Evolutionary conservation across 1,140 invertebrate species (phyloP).

Genomic region (Gonioctena quinquepunctata): DNA sequence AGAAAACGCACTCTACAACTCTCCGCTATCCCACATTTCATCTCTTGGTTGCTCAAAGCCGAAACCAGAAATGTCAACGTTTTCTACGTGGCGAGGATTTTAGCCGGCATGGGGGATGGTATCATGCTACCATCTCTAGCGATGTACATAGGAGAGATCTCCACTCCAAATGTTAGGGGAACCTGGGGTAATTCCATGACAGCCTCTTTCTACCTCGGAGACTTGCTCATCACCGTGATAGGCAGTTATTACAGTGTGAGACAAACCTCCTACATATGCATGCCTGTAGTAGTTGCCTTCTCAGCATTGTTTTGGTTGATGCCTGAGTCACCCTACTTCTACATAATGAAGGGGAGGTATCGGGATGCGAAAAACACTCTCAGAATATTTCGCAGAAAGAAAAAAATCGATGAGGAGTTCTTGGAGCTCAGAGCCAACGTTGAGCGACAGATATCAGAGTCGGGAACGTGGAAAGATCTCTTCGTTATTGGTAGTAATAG

Average conservation of each 20-base stretch:
- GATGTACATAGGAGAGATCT: conserved; percentile 35
- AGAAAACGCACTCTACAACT: conserved; percentile 31
- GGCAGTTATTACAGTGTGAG: conserved; percentile 46
- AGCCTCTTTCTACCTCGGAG: conserved; percentile 57
- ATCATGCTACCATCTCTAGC: conserved; percentile 29
- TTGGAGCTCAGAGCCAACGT: conserved; percentile 36
- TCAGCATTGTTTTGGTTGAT: conserved; percentile 7
- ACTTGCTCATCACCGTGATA: conserved; percentile 56
- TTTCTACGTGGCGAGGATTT: conserved; percentile 33
- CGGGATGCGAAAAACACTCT: conserved; percentile 37
- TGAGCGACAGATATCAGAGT: conserved; percentile 31
- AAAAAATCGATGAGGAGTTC: conserved; percentile 44
- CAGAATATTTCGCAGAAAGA: conserved; percentile 30
- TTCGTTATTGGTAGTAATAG: conserved; percentile 40
- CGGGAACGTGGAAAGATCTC: conserved; percentile 31
- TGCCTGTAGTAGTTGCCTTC: conserved; percentile 12
- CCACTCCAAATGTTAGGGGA: conserved; percentile 34
- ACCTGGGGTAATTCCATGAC: conserved; percentile 55
- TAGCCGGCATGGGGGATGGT: conserved; percentile 29
- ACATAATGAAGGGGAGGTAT: conserved; percentile 31
- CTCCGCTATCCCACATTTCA: conserved; percentile 24
- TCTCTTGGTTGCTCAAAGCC: conserved; percentile 24
- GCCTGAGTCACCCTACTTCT: conserved; percentile 43
- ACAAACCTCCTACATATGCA: conserved; percentile 15
- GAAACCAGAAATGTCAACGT: conserved; percentile 25